Base-by-base conservation (phyloP, 2,797 vertebrate genomes). In the Discoglossus pictus region DNA sequence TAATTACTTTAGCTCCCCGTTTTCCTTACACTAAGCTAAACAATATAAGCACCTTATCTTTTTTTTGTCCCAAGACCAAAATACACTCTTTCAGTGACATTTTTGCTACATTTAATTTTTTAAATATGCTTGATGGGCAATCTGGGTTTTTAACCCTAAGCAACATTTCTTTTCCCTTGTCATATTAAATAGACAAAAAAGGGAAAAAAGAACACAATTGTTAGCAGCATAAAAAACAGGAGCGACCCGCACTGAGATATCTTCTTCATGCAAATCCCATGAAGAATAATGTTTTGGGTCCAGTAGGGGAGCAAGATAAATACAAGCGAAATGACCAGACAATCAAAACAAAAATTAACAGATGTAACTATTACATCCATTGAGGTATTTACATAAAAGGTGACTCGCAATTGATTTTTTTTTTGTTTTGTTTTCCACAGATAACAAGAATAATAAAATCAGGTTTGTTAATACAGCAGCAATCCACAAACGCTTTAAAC, bases 171-270 rank as follows among this genome's bases (percentile, higher is more conserved):
- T 31, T 84, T 83, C 82, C 31, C 80, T 55, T 80, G 21, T 77
- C 63, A 40, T 65, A 79, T 86, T 81, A 83, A 78, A 74, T 76
- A 79, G 43, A 73, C 53, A 71, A 73, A 83, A 34, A 18, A 76
- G 77, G 78, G 83, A 79, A 84, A 61, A n/a, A n/a, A n/a, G n/a
- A n/a, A n/a, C n/a, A 4, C 8, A 4, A 68, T 74, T 83, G 74
- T 83, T 80, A 92, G 87, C 87, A 90, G 89, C 86, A 87, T 78
- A 74, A 88, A n/a, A n/a, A 83, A 87, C 76, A 86, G 79, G 80
- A 83, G 78, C 76, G 34, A 85, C 83, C 84, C 82, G 84, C 84
- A 84, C 82, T 74, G 79, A 77, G 59, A 65, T 73, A 40, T 70
- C 62, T 80, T 9, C 3, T n/a, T 79, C 75, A 74, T 80, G 63